Conservation (phyloP, 2,113 vertebrate species). For the Pionites leucogaster region DNA sequence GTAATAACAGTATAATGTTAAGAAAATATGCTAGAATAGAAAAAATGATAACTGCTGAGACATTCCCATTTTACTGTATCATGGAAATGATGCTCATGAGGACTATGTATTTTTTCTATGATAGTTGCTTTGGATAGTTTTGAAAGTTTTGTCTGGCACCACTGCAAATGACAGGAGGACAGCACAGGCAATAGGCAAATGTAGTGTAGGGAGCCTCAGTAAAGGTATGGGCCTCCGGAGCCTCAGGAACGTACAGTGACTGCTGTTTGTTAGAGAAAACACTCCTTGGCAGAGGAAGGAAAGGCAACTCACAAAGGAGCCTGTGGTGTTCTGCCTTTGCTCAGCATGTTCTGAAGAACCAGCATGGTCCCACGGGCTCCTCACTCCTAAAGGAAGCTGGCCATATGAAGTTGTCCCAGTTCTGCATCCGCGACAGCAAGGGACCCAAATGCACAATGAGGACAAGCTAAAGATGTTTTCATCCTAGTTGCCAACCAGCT, state of each 20-base stretch:
- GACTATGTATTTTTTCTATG: neutral
- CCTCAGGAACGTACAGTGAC: neutral
- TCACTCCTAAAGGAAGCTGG: neutral
- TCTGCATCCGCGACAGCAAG: neutral
- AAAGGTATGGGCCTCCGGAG: neutral
- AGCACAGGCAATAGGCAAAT: neutral
- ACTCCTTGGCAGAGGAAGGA: neutral
- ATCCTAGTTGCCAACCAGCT: neutral
- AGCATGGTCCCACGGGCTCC: rapidly evolving
- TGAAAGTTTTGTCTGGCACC: neutral
- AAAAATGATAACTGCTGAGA: neutral
- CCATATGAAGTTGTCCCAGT: neutral
- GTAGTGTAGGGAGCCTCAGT: neutral
- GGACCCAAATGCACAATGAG: neutral
- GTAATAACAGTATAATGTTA: neutral
- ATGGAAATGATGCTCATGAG: neutral
- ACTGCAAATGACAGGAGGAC: neutral
- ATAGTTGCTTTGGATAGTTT: neutral
- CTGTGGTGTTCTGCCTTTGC: rapidly evolving
- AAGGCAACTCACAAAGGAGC: neutral
- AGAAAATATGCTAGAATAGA: neutral
- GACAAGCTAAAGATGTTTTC: neutral
- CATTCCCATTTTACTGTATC: neutral
- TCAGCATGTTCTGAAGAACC: neutral
- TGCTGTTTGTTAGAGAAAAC: neutral